Evolutionary conservation across 2,888 invertebrate genomes (phyloP).

Genomic region (Lycia hirtaria): DNA sequence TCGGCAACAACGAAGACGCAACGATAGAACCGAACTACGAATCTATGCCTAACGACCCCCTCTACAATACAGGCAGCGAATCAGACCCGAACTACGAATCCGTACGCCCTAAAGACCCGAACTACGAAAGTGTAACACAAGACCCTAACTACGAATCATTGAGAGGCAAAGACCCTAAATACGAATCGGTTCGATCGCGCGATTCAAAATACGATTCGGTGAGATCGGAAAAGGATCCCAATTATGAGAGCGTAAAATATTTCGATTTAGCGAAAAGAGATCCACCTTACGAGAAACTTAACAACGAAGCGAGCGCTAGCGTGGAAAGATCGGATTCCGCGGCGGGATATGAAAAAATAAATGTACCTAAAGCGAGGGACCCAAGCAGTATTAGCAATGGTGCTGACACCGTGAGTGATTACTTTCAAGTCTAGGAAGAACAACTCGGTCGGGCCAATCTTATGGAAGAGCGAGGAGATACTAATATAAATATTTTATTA

Average conservation of each 20-base stretch:
- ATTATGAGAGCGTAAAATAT: conserved; percentile 93
- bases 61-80: conserved; percentile 89
- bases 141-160: conserved; percentile 90
- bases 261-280: conserved; percentile 85
- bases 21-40: conserved; percentile 91
- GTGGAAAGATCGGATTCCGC: conserved; percentile 73
- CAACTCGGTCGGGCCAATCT: conserved; percentile 24
- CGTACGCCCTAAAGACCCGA: conserved; percentile 87
- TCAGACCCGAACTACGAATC: conserved; percentile 90
- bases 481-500: conserved; percentile 55
- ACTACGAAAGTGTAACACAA: conserved; percentile 89
- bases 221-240: conserved; percentile 87
- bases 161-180: conserved; percentile 86
- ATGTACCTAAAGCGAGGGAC: conserved; percentile 64
- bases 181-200: conserved; percentile 78
- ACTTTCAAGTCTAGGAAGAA: conserved; percentile 74
- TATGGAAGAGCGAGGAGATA: conserved; percentile 44
- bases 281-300: conserved; percentile 89
- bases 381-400: conserved; percentile 76
- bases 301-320: conserved; percentile 60
- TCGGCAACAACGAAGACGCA: conserved; percentile 81
- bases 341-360: conserved; percentile 76
- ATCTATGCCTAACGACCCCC: conserved; percentile 88
- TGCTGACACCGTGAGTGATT: conserved; percentile 74
- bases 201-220: conserved; percentile 92